These are phyloP conservation scores for Lasioglossum lativentre DNA, from an alignment of 2,888 invertebrate species.

Conservation along the genomic window DNA sequence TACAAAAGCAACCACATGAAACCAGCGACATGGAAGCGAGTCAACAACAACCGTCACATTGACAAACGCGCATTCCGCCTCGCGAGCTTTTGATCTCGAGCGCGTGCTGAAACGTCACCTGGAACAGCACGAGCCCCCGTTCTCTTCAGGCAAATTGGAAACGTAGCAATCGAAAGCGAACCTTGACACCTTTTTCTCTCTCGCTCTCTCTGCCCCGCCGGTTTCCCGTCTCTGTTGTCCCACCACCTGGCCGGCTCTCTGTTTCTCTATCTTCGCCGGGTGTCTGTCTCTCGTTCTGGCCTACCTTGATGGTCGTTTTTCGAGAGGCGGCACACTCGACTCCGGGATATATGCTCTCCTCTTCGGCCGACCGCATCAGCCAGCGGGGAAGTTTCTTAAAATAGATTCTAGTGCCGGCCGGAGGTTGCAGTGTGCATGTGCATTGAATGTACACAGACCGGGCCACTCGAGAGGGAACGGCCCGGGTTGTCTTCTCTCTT, in stretches of 20 bases:
- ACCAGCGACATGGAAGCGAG: slow-evolving; percentile 23
- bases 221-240: neutral
- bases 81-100: slow-evolving; percentile 43
- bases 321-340: slow-evolving; percentile 73
- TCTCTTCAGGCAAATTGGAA: slow-evolving; percentile 70
- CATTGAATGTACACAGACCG: slow-evolving; percentile 30
- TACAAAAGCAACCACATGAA: slow-evolving; percentile 25
- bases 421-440: slow-evolving; percentile 66
- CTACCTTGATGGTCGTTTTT: slow-evolving; percentile 70
- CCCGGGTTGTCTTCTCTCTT: neutral
- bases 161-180: slow-evolving; percentile 79
- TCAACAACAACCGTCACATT: slow-evolving; percentile 34
- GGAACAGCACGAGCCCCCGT: slow-evolving; percentile 38
- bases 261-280: neutral
- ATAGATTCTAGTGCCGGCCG: slow-evolving; percentile 77
- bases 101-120: slow-evolving; percentile 42
- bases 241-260: neutral
- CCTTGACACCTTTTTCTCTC: slow-evolving; percentile 77
- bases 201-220: neutral
- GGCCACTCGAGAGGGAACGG: slow-evolving; percentile 32
- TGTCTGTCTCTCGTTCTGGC: slow-evolving; percentile 11
- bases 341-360: slow-evolving; percentile 64
- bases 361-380: slow-evolving; percentile 73
- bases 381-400: slow-evolving; percentile 77
- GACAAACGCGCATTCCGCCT: slow-evolving; percentile 33